Conservation (phyloP, 2,113 vertebrate genomes). For the Taxidea taxus region DNA sequence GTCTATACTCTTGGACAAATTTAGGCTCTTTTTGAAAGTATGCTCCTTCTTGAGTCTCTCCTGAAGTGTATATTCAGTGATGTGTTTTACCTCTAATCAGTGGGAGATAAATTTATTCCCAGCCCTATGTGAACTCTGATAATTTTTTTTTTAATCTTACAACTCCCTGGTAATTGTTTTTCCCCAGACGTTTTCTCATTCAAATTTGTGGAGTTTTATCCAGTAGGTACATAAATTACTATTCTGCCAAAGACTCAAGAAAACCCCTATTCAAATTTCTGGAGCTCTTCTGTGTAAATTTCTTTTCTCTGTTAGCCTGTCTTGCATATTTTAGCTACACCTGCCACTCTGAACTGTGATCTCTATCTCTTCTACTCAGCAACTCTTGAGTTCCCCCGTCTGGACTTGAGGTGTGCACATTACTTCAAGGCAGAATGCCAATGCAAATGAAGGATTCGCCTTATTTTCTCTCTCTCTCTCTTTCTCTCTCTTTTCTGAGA, state of each 20-base stretch:
- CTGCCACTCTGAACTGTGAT: neutral
- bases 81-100: neutral
- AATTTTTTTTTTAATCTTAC: neutral
- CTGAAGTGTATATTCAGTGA: neutral
- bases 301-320: neutral
- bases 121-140: neutral
- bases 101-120: neutral
- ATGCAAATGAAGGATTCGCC: neutral
- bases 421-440: slow-evolving; percentile 37
- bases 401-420: neutral
- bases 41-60: neutral
- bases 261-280: neutral
- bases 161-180: neutral
- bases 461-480: neutral
- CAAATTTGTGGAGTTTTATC: neutral
- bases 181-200: neutral
- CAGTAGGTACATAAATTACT: neutral
- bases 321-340: neutral
- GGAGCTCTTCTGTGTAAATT: neutral
- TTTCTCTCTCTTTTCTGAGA: neutral
- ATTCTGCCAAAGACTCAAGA: neutral
- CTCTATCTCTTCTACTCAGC: neutral
- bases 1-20: neutral
- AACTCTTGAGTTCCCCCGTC: neutral
- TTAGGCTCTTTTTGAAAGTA: neutral